These are phyloP conservation scores for Metridium senile DNA, from an alignment of 92 coral and sea anemone genomes.

Conservation along the genomic window DNA sequence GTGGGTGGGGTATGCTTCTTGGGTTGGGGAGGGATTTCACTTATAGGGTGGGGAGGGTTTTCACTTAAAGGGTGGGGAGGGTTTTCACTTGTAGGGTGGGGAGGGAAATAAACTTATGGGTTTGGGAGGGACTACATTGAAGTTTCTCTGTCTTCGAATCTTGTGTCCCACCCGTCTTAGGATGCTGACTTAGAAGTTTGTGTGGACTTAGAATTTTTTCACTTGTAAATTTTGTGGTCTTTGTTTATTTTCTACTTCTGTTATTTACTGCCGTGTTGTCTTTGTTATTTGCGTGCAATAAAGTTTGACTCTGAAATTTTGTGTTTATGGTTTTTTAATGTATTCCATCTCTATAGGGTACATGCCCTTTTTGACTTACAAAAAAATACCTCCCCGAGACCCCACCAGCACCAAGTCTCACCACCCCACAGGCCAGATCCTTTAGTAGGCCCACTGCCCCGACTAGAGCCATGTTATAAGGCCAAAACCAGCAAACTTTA, in stretches of 20 bases:
- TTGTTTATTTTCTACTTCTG: too few species aligned
- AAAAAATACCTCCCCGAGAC: conserved; percentile 29
- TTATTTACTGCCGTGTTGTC: too few species aligned
- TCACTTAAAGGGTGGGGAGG: not conserved
- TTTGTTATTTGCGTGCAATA: too few species aligned
- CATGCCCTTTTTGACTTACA: conserved; percentile 19
- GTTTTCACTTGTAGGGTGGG: not conserved
- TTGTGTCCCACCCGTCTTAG: not conserved
- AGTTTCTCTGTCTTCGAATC: too few species aligned
- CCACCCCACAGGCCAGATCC: conserved; percentile 35
- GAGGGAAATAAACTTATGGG: not conserved
- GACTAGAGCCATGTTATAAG: conserved; percentile 18
- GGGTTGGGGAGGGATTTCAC: not conserved
- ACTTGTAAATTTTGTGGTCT: too few species aligned
- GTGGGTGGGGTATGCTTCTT: too few species aligned
- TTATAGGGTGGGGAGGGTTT: not conserved
- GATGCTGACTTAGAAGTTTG: not conserved
- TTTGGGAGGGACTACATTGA: not conserved
- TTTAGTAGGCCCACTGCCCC: conserved; percentile 1
- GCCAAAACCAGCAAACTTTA: conserved; percentile 10
- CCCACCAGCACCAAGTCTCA: conserved; percentile 32
- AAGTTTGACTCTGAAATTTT: too few species aligned
- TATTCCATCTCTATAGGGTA: conserved; percentile 27
- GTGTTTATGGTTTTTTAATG: conserved; percentile 7
- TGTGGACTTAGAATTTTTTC: too few species aligned